phyloP scores from a whole-genome alignment of 2,888 invertebrate species.

The Pseudeuparius sepicola region DNA sequence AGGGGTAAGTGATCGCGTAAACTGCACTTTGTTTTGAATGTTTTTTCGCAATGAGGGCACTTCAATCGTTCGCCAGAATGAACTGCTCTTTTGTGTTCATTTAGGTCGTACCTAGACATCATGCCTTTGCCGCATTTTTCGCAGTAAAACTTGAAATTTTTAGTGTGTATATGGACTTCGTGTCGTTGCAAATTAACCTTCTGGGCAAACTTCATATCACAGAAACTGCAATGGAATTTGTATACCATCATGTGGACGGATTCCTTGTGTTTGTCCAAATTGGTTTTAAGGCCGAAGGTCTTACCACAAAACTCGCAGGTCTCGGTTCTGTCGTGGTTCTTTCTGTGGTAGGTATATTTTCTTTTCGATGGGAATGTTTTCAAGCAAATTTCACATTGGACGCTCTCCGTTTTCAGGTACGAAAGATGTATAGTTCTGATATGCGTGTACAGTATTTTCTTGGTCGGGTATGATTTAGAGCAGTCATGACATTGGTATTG shows the following conservation, averaged over 20 bases:
- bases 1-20: constrained; percentile 17
- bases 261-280: constrained; percentile 21
- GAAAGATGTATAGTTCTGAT: too few species aligned
- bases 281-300: constrained; percentile 21
- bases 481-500: too few species aligned
- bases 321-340: constrained; percentile 1
- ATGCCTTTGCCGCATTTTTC: constrained; percentile 23
- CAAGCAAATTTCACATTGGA: constrained; percentile 1
- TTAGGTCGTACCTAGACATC: constrained; percentile 18
- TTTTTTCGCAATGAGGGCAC: constrained; percentile 24
- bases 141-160: constrained; percentile 25
- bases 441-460: too few species aligned
- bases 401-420: too few species aligned
- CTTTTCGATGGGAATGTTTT: neutral
- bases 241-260: constrained; percentile 18
- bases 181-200: constrained; percentile 18
- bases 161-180: constrained; percentile 11
- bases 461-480: too few species aligned
- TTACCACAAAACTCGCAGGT: constrained; percentile 23
- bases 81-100: constrained; percentile 21
- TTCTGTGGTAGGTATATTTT: too few species aligned
- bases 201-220: constrained; percentile 20
- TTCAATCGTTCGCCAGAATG: constrained; percentile 23
- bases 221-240: constrained; percentile 18
- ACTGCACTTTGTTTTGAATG: constrained; percentile 19